A percentile compares a stretch with the other conserved stretches of the same genome.
Conservation (phyloP, 1,140 invertebrate species). For the Chironomus striatipennis region DNA sequence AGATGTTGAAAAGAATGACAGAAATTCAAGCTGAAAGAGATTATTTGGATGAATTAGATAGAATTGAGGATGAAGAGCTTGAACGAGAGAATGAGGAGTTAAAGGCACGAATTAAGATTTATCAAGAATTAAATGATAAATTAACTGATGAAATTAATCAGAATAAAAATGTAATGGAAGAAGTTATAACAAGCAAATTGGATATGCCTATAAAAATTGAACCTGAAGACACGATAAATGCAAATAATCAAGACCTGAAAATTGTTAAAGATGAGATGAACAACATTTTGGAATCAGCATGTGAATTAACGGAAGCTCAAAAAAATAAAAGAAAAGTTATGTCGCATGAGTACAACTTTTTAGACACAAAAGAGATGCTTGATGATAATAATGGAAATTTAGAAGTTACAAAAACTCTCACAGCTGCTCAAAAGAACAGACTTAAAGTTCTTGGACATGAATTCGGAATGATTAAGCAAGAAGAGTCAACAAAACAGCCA, state of each 20-base stretch:
- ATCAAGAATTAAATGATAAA: conserved; percentile 27
- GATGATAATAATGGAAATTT: neutral
- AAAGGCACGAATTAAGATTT: conserved; percentile 29
- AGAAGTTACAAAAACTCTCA: conserved; percentile 26
- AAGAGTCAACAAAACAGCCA: neutral
- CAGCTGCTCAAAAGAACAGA: conserved; percentile 38
- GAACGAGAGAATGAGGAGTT: conserved; percentile 29
- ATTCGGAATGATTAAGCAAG: conserved; percentile 33
- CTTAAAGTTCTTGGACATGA: conserved; percentile 37
- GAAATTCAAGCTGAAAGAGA: conserved; percentile 30
- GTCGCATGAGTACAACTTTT: conserved; percentile 24
- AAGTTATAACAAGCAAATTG: no score
- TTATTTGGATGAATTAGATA: conserved; percentile 28
- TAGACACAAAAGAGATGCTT: neutral
- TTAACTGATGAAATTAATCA: neutral
- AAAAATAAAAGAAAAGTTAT: conserved; percentile 32
- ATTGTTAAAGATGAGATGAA: conserved; percentile 3
- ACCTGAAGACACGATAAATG: neutral
- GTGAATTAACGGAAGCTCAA: conserved; percentile 28
- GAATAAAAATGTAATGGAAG: neutral
- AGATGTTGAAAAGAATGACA: conserved; percentile 29
- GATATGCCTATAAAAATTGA: neutral
- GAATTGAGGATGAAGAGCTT: conserved; percentile 29
- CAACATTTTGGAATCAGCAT: conserved; percentile 26
- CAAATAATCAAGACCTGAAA: neutral